Evolutionary conservation across 64 coral and sea anemone species (phyloP), one percentile per base, ranked within the genome.

Genomic region (Montipora cactus): DNA sequence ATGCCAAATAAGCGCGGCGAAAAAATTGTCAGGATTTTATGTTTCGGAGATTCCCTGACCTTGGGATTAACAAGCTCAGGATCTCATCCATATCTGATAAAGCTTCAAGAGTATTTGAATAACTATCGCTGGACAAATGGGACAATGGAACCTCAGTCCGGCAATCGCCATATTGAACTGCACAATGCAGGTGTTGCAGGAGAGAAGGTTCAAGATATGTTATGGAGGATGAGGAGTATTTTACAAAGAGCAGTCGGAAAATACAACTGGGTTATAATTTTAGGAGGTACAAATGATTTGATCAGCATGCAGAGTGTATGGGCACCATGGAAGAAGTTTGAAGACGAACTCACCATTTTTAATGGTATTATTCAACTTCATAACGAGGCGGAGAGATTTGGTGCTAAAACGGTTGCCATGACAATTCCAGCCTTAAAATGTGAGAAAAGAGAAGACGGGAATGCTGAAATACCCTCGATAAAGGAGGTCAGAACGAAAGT

Each of bases 11-110:
- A 18, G 15, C 3, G 62, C 62, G 4, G 16, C 16, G 28, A 37
- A 37, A 74, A 48, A 79, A 5, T 21, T 12, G n/a, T 93, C 58
- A 11, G 73, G 76, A 80, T 93, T 11, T 58, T 93, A 73, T 93
- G 92, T 57, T 93, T 93, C 88, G 92, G 92, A 53, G 92, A 93
- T 89, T 93, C 92, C 5, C 73, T 93, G 12, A 93, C 92, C 1
- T 53, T 81, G 37, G 92, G 92, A 4, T 53, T 47, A 8, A 87
- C 82, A 44, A 57, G 49, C 5, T 25, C 47, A 53, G 3, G 4
- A 19, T 80, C 88, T 49, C 77, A 89, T n/a, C 92, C 92, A 45
- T 93, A 93, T 61, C 73, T 85, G 7, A 64, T 16, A 44, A 88
- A 81, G 49, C 58, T 88, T 72, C 76, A 88, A 79, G 88, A 93